Evolutionary conservation across 2,888 invertebrate species (phyloP).

Genomic region (Hyposoter dolosus): DNA sequence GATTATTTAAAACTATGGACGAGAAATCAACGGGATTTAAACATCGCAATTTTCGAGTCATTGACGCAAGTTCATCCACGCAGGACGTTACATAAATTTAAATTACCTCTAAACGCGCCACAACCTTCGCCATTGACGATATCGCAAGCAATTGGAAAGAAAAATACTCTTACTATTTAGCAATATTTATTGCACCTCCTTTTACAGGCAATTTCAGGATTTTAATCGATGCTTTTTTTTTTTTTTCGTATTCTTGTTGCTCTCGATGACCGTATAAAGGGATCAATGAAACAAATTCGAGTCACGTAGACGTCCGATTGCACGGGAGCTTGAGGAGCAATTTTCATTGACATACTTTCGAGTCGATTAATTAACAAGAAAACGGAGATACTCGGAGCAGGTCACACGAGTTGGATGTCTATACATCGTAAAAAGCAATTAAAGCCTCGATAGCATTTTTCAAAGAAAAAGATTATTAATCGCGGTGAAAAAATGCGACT

Average conservation of each 20-base stretch:
- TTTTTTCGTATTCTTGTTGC: slow-evolving; percentile 15
- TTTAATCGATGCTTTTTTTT: background rate
- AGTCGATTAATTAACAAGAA: slow-evolving; percentile 37
- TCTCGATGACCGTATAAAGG: slow-evolving; percentile 34
- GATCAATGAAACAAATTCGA: slow-evolving; percentile 36
- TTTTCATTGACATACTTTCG: slow-evolving; percentile 62
- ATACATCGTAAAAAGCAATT: slow-evolving; percentile 30
- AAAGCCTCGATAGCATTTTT: slow-evolving; percentile 21
- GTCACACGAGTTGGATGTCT: slow-evolving; percentile 19
- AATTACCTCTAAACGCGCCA: slow-evolving; percentile 57
- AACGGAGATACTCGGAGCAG: slow-evolving; percentile 25
- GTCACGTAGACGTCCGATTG: slow-evolving; percentile 53
- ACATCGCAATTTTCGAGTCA: slow-evolving; percentile 53
- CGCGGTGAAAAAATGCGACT: slow-evolving; percentile 45
- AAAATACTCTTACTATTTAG: slow-evolving; percentile 41
- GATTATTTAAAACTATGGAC: background rate
- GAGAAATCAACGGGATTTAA: slow-evolving; percentile 35
- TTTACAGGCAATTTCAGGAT: slow-evolving; percentile 22
- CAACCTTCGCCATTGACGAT: slow-evolving; percentile 29
- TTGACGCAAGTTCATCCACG: slow-evolving; percentile 60
- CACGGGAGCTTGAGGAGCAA: slow-evolving; percentile 21
- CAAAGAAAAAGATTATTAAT: slow-evolving; percentile 56
- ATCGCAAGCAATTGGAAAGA: slow-evolving; percentile 25
- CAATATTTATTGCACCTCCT: slow-evolving; percentile 51
- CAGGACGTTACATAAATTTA: slow-evolving; percentile 67